phyloP scores from a whole-genome alignment of 37 sponge, comb jelly and placozoan species.

The Theonella swinhoei region DNA sequence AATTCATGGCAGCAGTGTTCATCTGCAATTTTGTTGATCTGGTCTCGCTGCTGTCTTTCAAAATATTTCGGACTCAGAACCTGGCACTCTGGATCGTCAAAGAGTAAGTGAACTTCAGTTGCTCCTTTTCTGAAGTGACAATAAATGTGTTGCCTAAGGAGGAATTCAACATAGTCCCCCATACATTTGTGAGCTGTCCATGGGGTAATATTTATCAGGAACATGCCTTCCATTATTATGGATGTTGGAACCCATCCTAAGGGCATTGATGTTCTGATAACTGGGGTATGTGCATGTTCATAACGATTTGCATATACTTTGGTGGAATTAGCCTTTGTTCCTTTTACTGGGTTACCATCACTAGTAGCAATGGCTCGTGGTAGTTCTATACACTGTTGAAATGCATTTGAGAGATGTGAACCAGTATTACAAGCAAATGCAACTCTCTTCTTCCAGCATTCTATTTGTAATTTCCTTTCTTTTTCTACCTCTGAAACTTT shows the following conservation, averaged over 20 bases:
- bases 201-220: conserved; percentile 43
- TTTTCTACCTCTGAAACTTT: conserved; percentile 9
- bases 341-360: conserved; percentile 33
- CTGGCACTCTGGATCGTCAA: conserved; percentile 24
- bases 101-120: conserved; percentile 39
- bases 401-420: background rate
- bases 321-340: conserved; percentile 29
- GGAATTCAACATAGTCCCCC: conserved; percentile 22
- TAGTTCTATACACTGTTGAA: conserved; percentile 30
- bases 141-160: background rate
- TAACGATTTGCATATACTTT: conserved; percentile 31
- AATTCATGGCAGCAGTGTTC: conserved; percentile 7
- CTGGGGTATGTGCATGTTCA: background rate
- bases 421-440: conserved; percentile 8
- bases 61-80: conserved; percentile 30
- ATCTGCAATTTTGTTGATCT: background rate
- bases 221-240: conserved; percentile 42
- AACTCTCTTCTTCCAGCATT: conserved; percentile 31
- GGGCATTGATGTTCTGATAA: background rate
- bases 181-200: conserved; percentile 2
- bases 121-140: conserved; percentile 12
- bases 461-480: conserved; percentile 18
- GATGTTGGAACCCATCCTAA: conserved; percentile 16
- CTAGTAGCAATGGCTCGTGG: conserved; percentile 29
- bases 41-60: conserved; percentile 16